Conservation (phyloP, 2,797 vertebrate species). For the Sebastes taczanowskii region DNA sequence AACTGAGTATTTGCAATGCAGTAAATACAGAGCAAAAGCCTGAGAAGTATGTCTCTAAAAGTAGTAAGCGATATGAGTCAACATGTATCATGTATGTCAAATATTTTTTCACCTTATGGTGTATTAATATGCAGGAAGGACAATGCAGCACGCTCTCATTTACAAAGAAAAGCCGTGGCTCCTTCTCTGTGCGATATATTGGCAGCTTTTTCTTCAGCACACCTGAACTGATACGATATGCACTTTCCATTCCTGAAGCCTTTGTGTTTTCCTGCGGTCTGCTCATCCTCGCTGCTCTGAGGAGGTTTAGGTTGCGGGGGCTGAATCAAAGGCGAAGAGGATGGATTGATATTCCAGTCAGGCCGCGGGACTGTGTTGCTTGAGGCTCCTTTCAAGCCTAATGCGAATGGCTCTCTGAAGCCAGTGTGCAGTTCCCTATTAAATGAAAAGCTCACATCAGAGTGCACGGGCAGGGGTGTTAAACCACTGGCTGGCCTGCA, state of each 20-base stretch:
- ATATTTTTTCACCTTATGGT: neutral
- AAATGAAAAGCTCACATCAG: conserved; percentile 55
- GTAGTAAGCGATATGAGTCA: neutral
- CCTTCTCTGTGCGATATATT: neutral
- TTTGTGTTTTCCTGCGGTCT: conserved; percentile 42
- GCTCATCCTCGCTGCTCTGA: conserved; percentile 40
- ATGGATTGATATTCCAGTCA: conserved; percentile 81
- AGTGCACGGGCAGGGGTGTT: conserved; percentile 12
- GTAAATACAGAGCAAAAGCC: neutral
- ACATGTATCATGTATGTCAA: neutral
- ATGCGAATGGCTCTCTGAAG: conserved; percentile 57
- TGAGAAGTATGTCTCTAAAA: neutral
- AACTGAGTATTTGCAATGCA: neutral
- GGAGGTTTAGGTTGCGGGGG: conserved; percentile 37
- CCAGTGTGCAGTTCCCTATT: conserved; percentile 42
- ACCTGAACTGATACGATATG: conserved; percentile 25
- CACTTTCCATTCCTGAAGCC: conserved; percentile 26
- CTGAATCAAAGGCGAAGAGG: conserved; percentile 65
- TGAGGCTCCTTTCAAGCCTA: conserved; percentile 61
- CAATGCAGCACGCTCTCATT: neutral
- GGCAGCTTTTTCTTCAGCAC: neutral
- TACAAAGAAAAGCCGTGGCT: neutral
- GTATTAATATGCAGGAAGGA: neutral
- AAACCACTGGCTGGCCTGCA: conserved; percentile 26
- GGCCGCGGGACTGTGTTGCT: conserved; percentile 59